Conservation (phyloP, 64 coral and sea anemone genomes). For the Catalaphyllia jardinei region DNA sequence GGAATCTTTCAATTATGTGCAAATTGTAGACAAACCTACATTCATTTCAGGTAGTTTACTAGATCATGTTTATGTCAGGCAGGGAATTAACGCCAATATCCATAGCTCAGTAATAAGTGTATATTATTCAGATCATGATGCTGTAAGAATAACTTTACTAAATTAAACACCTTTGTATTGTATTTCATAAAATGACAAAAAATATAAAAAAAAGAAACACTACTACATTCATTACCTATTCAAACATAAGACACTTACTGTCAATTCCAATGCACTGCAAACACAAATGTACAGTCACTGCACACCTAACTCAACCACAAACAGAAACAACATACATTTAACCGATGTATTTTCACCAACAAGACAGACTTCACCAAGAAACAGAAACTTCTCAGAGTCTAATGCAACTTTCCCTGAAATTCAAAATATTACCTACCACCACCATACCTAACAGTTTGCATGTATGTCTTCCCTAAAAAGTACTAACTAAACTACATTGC, state of each 20-base stretch:
- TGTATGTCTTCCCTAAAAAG: not conserved
- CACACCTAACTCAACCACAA: slow-evolving; percentile 5
- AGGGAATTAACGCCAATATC: too few species aligned
- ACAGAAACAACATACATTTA: slow-evolving; percentile 19
- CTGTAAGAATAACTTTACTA: too few species aligned
- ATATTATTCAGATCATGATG: too few species aligned
- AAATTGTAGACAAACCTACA: too few species aligned
- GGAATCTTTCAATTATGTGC: too few species aligned
- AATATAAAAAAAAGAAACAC: too few species aligned
- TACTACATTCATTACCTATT: not conserved
- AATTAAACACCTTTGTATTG: not conserved
- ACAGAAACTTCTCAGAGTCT: slow-evolving; percentile 14
- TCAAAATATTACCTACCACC: slow-evolving; percentile 27
- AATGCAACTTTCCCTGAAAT: slow-evolving; percentile 16
- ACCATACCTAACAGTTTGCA: not conserved
- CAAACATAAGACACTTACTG: not conserved
- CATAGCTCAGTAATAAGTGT: too few species aligned
- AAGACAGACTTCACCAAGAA: not conserved
- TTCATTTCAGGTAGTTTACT: too few species aligned
- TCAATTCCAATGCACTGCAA: slow-evolving; percentile 9
- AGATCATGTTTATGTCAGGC: too few species aligned
- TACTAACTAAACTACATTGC: not conserved
- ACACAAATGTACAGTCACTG: not conserved
- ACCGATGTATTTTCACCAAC: too few species aligned
- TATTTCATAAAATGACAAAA: not conserved